A percentile compares a stretch with the other conserved stretches of the same genome.
phyloP scores from a whole-genome alignment of 1,140 invertebrate genomes.

The Ptiloglossa arizonensis region DNA sequence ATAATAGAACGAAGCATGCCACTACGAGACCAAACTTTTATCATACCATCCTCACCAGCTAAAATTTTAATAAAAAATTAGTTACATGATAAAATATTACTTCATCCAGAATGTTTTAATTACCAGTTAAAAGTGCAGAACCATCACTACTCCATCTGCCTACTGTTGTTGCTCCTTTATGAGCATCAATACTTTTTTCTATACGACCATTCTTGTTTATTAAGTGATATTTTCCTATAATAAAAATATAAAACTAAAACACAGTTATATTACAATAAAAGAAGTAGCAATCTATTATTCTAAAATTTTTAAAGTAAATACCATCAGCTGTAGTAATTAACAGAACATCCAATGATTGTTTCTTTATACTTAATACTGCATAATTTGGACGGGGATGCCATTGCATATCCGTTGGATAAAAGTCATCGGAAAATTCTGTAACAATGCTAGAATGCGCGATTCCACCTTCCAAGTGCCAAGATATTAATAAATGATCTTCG shows the following conservation, averaged over 20 bases:
- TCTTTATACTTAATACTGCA: slow-evolving; percentile 79
- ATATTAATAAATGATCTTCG: slow-evolving; percentile 94
- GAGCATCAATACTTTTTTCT: slow-evolving; percentile 96
- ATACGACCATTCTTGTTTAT: slow-evolving; percentile 93
- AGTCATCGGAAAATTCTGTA: slow-evolving; percentile 89
- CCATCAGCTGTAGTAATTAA: slow-evolving; percentile 95
- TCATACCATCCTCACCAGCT: slow-evolving; percentile 97
- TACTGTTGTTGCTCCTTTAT: slow-evolving; percentile 93
- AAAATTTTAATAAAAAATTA: slow-evolving; percentile 36
- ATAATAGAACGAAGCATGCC: slow-evolving; percentile 97
- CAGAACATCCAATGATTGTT: slow-evolving; percentile 91
- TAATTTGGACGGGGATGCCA: slow-evolving; percentile 81
- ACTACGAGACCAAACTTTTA: slow-evolving; percentile 98
- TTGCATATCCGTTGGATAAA: slow-evolving; percentile 94
- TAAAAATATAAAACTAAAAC: slow-evolving; percentile 1
- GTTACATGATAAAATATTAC: not conserved
- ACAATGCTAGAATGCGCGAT: slow-evolving; percentile 89
- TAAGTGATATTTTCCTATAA: slow-evolving; percentile 92
- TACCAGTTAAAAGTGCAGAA: slow-evolving; percentile 93
- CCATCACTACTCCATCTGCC: slow-evolving; percentile 97
- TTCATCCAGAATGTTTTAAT: slow-evolving; percentile 10
- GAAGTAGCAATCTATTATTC: not conserved
- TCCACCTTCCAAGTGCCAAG: slow-evolving; percentile 90
- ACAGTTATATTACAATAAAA: slow-evolving; percentile 8
- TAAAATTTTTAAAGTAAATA: slow-evolving; percentile 38